These are phyloP conservation scores for Oreochromis grahami DNA, from an alignment of 2,797 vertebrate genomes.

Conservation along the genomic window DNA sequence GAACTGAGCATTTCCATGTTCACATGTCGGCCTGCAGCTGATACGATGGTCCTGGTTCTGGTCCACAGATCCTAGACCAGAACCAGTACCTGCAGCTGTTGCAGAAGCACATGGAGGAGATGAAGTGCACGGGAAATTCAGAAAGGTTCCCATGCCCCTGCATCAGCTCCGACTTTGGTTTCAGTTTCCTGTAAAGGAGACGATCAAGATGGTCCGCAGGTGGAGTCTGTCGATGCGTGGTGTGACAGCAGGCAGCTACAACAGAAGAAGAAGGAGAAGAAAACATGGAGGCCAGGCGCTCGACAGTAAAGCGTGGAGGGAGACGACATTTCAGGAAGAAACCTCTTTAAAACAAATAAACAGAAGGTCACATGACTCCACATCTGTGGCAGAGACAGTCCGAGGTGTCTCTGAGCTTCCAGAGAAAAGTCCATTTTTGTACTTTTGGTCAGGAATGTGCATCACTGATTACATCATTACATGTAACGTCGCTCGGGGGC, in stretches of 20 bases:
- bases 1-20: background rate
- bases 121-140: background rate
- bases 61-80: background rate
- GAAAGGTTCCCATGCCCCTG: background rate
- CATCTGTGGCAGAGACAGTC: accelerated
- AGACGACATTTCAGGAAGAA: accelerated
- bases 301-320: background rate
- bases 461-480: background rate
- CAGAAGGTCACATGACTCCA: background rate
- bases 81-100: background rate
- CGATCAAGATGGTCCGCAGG: background rate
- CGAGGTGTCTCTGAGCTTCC: accelerated
- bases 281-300: background rate
- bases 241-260: background rate
- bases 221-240: background rate
- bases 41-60: background rate
- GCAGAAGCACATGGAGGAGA: background rate
- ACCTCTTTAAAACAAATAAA: background rate
- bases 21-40: background rate
- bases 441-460: background rate
- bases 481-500: background rate
- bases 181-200: background rate
- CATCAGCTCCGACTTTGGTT: background rate
- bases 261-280: background rate
- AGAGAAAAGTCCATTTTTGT: background rate